These are phyloP conservation scores for Pemphredon lugubris DNA, from an alignment of 2,888 invertebrate species.

Conservation along the genomic window DNA sequence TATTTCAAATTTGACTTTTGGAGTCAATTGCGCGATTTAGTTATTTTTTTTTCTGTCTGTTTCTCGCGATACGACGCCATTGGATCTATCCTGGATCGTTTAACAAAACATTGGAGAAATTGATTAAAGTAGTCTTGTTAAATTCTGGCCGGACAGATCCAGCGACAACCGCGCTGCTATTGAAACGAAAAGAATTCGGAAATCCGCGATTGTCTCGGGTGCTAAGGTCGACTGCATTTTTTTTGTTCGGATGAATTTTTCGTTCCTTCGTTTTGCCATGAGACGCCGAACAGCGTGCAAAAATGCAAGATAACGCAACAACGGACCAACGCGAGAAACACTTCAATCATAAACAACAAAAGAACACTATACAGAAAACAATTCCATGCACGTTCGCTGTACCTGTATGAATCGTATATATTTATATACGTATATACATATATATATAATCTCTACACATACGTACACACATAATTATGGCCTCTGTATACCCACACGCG, in stretches of 20 bases:
- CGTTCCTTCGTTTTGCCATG: conserved; percentile 52
- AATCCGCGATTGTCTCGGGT: too few relatives aligned
- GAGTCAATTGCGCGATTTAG: too few relatives aligned
- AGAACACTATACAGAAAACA: conserved; percentile 39
- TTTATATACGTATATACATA: too few relatives aligned
- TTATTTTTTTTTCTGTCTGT: too few relatives aligned
- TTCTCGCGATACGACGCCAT: too few relatives aligned
- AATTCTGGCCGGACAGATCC: too few relatives aligned
- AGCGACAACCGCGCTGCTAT: not conserved
- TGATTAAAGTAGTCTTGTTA: too few relatives aligned
- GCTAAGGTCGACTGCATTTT: too few relatives aligned
- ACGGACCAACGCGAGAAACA: conserved; percentile 10
- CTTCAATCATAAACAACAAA: not conserved
- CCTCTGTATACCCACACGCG: conserved; percentile 48
- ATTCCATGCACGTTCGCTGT: conserved; percentile 80
- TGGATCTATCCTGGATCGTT: too few relatives aligned
- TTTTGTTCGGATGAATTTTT: conserved; percentile 38
- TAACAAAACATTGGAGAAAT: too few relatives aligned
- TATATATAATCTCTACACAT: conserved; percentile 55
- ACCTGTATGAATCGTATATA: conserved; percentile 76
- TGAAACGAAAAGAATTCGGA: too few relatives aligned
- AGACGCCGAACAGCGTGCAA: conserved; percentile 46
- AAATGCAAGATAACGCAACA: conserved; percentile 56
- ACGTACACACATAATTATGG: conserved; percentile 59
- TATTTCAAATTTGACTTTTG: too few relatives aligned